Evolutionary conservation across 2,113 vertebrate genomes (phyloP).

Genomic region (Chiloscyllium plagiosum): DNA sequence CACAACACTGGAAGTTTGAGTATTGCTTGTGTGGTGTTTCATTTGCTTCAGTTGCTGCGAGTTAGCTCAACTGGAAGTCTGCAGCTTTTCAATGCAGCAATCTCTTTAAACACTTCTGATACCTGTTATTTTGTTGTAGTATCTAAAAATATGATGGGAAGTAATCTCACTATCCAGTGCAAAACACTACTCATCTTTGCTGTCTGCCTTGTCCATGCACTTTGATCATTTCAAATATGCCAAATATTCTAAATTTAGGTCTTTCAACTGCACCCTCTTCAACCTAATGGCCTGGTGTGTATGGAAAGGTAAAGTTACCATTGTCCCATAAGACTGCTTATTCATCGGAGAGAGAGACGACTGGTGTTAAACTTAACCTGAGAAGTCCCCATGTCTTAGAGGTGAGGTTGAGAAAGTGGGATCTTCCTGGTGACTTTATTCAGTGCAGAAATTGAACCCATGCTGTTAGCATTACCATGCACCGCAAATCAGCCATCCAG

Average conservation of each 20-base stretch:
- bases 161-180: not conserved
- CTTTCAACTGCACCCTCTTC: not conserved
- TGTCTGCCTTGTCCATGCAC: not conserved
- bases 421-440: too few relatives aligned
- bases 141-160: not conserved
- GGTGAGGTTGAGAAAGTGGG: too few relatives aligned
- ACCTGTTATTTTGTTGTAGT: not conserved
- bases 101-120: not conserved
- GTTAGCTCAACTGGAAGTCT: not conserved
- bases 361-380: too few relatives aligned
- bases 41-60: not conserved
- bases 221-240: not conserved
- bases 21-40: not conserved
- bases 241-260: not conserved
- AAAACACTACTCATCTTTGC: not conserved
- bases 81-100: not conserved
- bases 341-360: too few relatives aligned
- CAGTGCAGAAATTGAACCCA: too few relatives aligned
- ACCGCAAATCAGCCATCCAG: too few relatives aligned
- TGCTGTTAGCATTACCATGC: too few relatives aligned
- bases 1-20: not conserved
- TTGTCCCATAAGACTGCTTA: too few relatives aligned
- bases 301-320: not conserved
- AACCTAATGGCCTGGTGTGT: not conserved
- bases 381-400: too few relatives aligned